A percentile compares a stretch with the other conserved stretches of the same genome.
These are phyloP conservation scores for Macrotrachela quadricornifera DNA, from an alignment of 1,140 invertebrate species.

Conservation along the genomic window DNA sequence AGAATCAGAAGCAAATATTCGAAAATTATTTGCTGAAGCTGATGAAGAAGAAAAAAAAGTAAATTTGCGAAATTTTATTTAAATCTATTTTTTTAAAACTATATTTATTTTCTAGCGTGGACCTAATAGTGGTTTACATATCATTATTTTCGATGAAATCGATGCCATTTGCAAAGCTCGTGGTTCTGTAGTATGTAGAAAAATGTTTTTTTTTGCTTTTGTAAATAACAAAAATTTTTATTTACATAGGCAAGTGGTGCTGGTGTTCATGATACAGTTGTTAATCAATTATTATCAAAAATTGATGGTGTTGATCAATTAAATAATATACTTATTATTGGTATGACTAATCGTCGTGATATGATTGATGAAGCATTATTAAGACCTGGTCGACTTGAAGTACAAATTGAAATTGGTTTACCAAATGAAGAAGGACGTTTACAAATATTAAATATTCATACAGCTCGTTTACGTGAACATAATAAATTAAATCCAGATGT, in stretches of 20 bases:
- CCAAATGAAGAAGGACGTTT: conserved; percentile 74
- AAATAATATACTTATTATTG: conserved; percentile 97
- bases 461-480: conserved; percentile 63
- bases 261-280: conserved; percentile 90
- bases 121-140: conserved; percentile 78
- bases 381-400: conserved; percentile 86
- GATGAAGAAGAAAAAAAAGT: conserved; percentile 91
- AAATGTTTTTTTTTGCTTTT: conserved; percentile 24
- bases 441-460: conserved; percentile 93
- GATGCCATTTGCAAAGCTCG: conserved; percentile 97
- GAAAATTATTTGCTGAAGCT: conserved; percentile 86
- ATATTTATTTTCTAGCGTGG: conserved; percentile 18
- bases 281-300: conserved; percentile 92
- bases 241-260: conserved; percentile 31
- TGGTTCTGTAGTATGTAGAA: conserved; percentile 69
- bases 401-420: conserved; percentile 86
- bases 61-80: conserved; percentile 10
- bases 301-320: conserved; percentile 97
- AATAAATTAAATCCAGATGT: conserved; percentile 76
- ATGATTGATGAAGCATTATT: conserved; percentile 98
- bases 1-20: conserved; percentile 92
- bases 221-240: not conserved
- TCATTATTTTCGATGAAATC: conserved; percentile 99
- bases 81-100: not conserved
- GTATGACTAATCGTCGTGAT: conserved; percentile 69